phyloP scores from a whole-genome alignment of 2,888 invertebrate genomes.

The Amphipyra berbera region DNA sequence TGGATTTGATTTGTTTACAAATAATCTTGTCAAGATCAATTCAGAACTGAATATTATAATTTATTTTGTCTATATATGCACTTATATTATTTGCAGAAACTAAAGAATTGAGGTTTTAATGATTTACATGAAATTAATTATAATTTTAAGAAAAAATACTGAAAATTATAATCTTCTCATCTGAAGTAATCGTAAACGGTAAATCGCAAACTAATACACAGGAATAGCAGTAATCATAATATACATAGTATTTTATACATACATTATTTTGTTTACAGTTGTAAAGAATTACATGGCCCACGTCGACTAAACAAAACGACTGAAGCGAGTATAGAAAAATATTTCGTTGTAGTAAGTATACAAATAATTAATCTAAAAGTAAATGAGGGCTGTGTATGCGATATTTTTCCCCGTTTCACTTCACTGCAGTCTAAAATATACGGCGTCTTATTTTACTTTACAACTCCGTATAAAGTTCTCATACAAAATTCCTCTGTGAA shows the following conservation, averaged over 20 bases:
- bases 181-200: too few relatives aligned
- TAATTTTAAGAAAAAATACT: too few relatives aligned
- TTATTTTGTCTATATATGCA: too few relatives aligned
- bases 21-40: constrained; percentile 23
- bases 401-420: constrained; percentile 1
- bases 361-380: constrained; percentile 8
- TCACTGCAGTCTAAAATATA: constrained; percentile 13
- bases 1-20: constrained; percentile 50
- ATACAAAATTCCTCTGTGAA: constrained; percentile 14
- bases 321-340: constrained; percentile 40
- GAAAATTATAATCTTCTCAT: too few relatives aligned
- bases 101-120: too few relatives aligned
- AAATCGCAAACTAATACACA: too few relatives aligned
- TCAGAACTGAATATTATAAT: constrained; percentile 7
- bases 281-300: constrained; percentile 45
- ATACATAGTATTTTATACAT: constrained; percentile 4
- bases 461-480: constrained; percentile 4
- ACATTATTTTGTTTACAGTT: constrained; percentile 52
- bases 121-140: too few relatives aligned
- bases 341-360: constrained; percentile 59
- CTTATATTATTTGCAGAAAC: too few relatives aligned
- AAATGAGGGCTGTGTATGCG: neutral
- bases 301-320: constrained; percentile 31
- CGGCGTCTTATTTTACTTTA: constrained; percentile 5
- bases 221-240: neutral